Base-by-base conservation (phyloP, 2,113 vertebrate species). In the Ceyx melanurus region DNA sequence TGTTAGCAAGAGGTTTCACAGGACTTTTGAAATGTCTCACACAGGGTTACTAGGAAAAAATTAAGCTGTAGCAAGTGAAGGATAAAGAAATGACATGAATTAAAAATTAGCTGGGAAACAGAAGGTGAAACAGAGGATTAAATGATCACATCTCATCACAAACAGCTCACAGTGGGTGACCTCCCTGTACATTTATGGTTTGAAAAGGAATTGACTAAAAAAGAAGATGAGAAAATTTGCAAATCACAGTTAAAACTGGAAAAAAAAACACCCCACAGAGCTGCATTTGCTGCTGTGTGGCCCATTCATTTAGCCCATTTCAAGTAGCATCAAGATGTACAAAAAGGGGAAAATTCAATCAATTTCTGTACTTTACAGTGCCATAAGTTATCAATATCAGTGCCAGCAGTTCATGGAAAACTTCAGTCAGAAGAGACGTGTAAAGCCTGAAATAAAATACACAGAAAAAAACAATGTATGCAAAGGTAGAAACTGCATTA, bases 101-200 rank as follows among this genome's bases (percentile, higher is more conserved):
- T 88, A 71, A 72, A 90, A 92, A 88, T 73, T 64, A 82, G n/a
- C 12, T 11, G 53, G n/a, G 62, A 81, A 93, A 60, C 40, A 87
- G 79, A 70, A 90, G 29, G 35, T 61, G 66, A 90, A 86, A 43
- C 13, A 60, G 80, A 78, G 48, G 29, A 89, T 46, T 75, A 72
- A 90, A 18, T 57, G 35, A 65, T 84, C 29, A 28, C 0, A 0
- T 78, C 70, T 92, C 66, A 50, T 82, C 33, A 25, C 70, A 86
- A 60, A 58, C 31, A 72, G n/a, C 62, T 86, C 86, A 56, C 70
- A 48, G 43, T 45, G 53, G n/a, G 77, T 72, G 70, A 86, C 57
- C n/a, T 90, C 45, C n/a, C 43, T 57, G 15, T 61, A 31, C 54
- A 6, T 79, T 81, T 84, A 81, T 92, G 68, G 43, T 79, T 42